Percentiles rank a stretch among this genome's conserved stretches.
Conservation (phyloP, 2,113 vertebrate genomes). For the Phodopus roborovskii region DNA sequence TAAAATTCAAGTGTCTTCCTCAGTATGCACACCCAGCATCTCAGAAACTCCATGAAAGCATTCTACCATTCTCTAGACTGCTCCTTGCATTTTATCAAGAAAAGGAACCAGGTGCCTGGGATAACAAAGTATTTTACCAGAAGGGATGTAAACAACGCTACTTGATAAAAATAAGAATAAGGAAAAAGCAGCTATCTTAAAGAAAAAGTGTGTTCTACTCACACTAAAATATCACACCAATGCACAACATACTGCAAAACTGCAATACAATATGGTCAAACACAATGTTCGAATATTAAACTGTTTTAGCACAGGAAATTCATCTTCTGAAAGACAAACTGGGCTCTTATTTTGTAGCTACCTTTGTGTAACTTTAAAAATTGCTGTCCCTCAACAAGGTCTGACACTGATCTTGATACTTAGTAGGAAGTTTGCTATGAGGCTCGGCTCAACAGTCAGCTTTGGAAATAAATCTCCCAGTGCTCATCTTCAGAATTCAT, state of each 20-base stretch:
- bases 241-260: conserved; percentile 59
- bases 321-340: conserved; percentile 55
- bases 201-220: conserved; percentile 22
- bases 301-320: conserved; percentile 54
- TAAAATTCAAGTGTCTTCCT: not conserved
- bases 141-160: conserved; percentile 43
- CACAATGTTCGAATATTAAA: conserved; percentile 64
- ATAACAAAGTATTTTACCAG: conserved; percentile 31
- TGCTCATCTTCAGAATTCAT: conserved; percentile 78
- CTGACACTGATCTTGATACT: conserved; percentile 62
- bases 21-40: not conserved
- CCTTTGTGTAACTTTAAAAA: conserved; percentile 45
- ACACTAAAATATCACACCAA: conserved; percentile 61
- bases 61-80: not conserved
- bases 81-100: not conserved
- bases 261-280: conserved; percentile 64
- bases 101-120: not conserved
- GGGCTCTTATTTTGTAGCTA: conserved; percentile 36
- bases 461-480: not conserved
- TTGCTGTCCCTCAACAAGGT: conserved; percentile 39
- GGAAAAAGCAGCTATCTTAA: conserved; percentile 10
- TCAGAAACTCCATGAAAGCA: conserved; percentile 15
- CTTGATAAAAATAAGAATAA: conserved; percentile 27
- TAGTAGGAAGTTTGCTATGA: conserved; percentile 31
- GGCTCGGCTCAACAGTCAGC: not conserved